Evolutionary conservation across 2,113 vertebrate genomes (phyloP).

Genomic region (Ancistrus triradiatus): DNA sequence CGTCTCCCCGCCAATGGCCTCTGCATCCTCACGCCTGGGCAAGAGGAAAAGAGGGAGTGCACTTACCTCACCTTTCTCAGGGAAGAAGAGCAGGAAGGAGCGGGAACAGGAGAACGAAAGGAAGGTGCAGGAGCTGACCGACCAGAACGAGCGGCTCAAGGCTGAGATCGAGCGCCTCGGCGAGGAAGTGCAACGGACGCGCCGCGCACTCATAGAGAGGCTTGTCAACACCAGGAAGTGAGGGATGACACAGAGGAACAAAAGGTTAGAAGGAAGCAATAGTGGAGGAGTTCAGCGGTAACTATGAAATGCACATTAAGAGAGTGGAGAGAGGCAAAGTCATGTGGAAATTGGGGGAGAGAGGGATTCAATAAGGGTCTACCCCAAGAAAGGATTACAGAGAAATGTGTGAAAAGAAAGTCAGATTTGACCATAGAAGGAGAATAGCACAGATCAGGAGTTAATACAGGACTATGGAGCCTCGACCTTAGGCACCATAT

Average conservation of each 20-base stretch:
- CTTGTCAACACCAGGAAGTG: conserved; percentile 80
- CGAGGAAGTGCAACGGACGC: conserved; percentile 79
- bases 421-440: conserved; percentile 1
- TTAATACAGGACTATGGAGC: neutral
- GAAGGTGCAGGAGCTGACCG: conserved; percentile 78
- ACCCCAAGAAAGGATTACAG: conserved; percentile 16
- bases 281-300: neutral
- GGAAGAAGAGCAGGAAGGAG: conserved; percentile 80
- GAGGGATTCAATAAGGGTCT: conserved; percentile 17
- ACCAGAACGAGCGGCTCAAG: conserved; percentile 83
- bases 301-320: conserved; percentile 40
- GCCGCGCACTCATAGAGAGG: conserved; percentile 83
- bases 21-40: conserved; percentile 56
- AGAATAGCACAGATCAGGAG: conserved; percentile 3
- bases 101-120: conserved; percentile 80
- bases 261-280: conserved; percentile 17
- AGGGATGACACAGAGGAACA: conserved; percentile 25
- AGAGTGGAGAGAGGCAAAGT: conserved; percentile 45
- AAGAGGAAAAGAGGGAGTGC: conserved; percentile 65
- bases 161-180: conserved; percentile 79
- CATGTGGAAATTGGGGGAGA: conserved; percentile 45
- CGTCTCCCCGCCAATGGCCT: conserved; percentile 53
- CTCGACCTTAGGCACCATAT: neutral
- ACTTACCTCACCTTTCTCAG: conserved; percentile 60
- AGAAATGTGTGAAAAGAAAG: conserved; percentile 16